phyloP scores from a whole-genome alignment of 1,140 invertebrate species.

The Drosophila dunni region DNA sequence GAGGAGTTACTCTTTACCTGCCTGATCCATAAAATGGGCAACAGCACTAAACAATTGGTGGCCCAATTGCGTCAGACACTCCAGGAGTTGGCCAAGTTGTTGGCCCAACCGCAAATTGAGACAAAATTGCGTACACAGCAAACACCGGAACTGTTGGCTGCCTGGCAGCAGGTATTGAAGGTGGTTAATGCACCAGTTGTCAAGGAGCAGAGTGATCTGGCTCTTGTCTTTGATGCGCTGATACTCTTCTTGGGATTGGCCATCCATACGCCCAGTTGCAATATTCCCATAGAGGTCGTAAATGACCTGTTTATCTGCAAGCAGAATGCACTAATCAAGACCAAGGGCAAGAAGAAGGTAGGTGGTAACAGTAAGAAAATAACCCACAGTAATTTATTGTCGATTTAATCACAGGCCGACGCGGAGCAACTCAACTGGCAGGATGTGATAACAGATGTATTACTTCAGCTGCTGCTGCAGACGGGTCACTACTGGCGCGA shows the following conservation, averaged over 20 bases:
- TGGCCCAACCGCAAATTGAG: not conserved
- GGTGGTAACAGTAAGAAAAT: not conserved
- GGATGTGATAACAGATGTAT: slow-evolving; percentile 58
- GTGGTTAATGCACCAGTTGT: not conserved
- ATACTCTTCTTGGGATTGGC: slow-evolving; percentile 54
- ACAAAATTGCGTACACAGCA: slow-evolving; percentile 22
- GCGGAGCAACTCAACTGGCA: slow-evolving; percentile 46
- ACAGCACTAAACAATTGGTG: not conserved
- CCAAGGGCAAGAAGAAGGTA: slow-evolving; percentile 18
- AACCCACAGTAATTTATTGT: not conserved
- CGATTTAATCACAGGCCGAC: not conserved
- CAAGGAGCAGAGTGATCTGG: slow-evolving; percentile 7
- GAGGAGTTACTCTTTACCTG: slow-evolving; percentile 49
- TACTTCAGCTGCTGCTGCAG: slow-evolving; percentile 60
- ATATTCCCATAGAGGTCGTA: slow-evolving; percentile 9
- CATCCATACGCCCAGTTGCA: slow-evolving; percentile 24
- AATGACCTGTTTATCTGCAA: slow-evolving; percentile 56
- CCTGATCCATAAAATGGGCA: slow-evolving; percentile 28
- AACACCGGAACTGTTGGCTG: not conserved
- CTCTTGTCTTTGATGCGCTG: slow-evolving; percentile 46
- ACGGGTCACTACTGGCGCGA: slow-evolving; percentile 57
- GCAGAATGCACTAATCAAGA: slow-evolving; percentile 35
- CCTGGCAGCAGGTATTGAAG: slow-evolving; percentile 27
- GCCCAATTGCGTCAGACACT: slow-evolving; percentile 15
- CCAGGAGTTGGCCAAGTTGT: not conserved